These are phyloP conservation scores for Maconellicoccus hirsutus DNA, from an alignment of 1,140 invertebrate genomes.

Conservation along the genomic window DNA sequence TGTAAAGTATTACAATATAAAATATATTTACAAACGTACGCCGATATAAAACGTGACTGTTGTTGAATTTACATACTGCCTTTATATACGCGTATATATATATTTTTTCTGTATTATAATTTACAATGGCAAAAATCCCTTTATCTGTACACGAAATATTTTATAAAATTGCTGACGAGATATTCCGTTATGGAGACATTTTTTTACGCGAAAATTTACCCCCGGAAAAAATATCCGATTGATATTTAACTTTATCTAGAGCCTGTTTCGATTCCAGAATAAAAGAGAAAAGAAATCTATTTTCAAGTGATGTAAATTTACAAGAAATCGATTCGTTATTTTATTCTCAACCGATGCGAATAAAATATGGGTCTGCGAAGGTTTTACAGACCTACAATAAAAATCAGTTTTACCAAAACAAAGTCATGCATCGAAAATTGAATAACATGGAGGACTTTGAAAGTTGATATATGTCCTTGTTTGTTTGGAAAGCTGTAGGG, in stretches of 20 bases:
- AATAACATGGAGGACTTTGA: too few species aligned
- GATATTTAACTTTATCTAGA: neutral
- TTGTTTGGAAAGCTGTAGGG: too few species aligned
- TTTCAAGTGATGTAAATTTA: too few species aligned
- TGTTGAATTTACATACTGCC: neutral
- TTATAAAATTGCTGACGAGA: neutral
- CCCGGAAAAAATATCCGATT: neutral
- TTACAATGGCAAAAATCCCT: neutral
- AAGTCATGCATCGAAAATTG: too few species aligned
- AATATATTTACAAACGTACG: conserved; percentile 5
- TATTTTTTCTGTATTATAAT: neutral
- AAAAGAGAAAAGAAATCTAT: too few species aligned
- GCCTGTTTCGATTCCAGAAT: too few species aligned
- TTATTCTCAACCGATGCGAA: too few species aligned
- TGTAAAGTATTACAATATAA: conserved; percentile 10
- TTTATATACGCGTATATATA: neutral
- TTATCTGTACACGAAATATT: neutral
- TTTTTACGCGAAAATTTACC: neutral
- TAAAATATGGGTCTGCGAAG: too few species aligned
- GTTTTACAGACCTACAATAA: too few species aligned
- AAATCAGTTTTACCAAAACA: too few species aligned
- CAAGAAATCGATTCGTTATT: too few species aligned
- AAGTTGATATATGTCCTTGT: too few species aligned
- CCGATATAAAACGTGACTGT: neutral
- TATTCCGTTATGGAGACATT: neutral